phyloP scores from a whole-genome alignment of 2,113 vertebrate species.

The Prolemur simus region DNA sequence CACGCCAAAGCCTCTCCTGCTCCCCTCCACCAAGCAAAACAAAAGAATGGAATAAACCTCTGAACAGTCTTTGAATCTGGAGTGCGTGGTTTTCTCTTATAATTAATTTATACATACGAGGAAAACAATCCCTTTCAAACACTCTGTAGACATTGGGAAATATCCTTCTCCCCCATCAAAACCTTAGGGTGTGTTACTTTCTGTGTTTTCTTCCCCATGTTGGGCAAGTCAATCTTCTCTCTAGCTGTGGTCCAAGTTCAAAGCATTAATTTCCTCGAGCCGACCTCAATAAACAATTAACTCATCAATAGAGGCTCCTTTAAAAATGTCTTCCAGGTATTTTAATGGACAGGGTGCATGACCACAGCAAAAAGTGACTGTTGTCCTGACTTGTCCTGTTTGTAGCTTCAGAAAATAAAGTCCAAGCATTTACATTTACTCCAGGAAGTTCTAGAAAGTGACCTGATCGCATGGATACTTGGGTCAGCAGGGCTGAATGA shows the following conservation, averaged over 20 bases:
- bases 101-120: not conserved
- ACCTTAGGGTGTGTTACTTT: rapidly evolving
- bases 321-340: not conserved
- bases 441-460: not conserved
- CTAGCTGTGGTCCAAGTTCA: not conserved
- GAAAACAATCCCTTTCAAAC: not conserved
- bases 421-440: not conserved
- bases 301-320: not conserved
- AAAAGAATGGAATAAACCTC: not conserved
- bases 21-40: not conserved
- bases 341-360: not conserved
- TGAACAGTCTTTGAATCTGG: not conserved
- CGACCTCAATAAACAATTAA: not conserved
- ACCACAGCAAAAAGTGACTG: not conserved
- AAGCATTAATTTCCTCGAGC: not conserved
- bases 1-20: not conserved
- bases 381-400: not conserved
- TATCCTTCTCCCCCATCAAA: not conserved
- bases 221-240: not conserved
- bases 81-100: not conserved
- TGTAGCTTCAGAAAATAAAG: not conserved
- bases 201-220: not conserved
- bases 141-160: not conserved
- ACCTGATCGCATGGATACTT: not conserved
- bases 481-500: no score